Base-by-base conservation (phyloP, 1,140 invertebrate genomes). In the Homarus americanus region DNA sequence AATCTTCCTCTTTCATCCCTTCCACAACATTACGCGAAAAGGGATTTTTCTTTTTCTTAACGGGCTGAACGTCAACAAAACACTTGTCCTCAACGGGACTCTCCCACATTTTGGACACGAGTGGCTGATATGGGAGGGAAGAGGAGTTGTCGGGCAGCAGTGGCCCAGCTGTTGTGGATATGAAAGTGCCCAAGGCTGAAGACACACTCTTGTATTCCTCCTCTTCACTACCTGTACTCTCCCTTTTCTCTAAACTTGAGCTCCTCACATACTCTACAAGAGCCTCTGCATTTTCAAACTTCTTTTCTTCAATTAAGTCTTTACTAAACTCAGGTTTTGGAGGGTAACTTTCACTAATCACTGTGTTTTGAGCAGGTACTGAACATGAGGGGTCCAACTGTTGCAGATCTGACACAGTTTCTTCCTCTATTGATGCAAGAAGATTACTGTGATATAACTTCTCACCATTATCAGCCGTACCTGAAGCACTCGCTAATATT, bases 171-270 rank as follows among this genome's bases (percentile, higher is more conserved):
- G 93, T 92, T 20, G 93, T 90, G 3, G 92, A 92, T 9, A 94
- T 91, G 0, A 93, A 44, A 53, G 91, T 93, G 15, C 93, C 92
- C 20, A 94, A 76, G 10, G 87, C 93, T 95, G 94, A 12, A 96
- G 93, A 91, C 49, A 91, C 82, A 73, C 32, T 91, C 34, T 44
- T 63, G 73, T 91, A 80, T 82, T 91, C 83, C 36, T 92, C 78
- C 10, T 91, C 89, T 58, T 91, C 89, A 53, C 49, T 91, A n/a
- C n/a, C n/a, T n/a, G n/a, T n/a, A 58, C 89, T 91, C 20, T 91
- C 89, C 53, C 83, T 90, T 69, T 91, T 91, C 34, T 91, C 89
- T 34, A 91, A 63, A 58, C 89, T 91, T n/a, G 89, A 91, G n/a
- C 82, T 85, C 44, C 83, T 69, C 12, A 91, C 83, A 80, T 91